A percentile compares a stretch with the other conserved stretches of the same genome.
Conservation (phyloP, 2,797 vertebrate species). For the Balearica regulorum region DNA sequence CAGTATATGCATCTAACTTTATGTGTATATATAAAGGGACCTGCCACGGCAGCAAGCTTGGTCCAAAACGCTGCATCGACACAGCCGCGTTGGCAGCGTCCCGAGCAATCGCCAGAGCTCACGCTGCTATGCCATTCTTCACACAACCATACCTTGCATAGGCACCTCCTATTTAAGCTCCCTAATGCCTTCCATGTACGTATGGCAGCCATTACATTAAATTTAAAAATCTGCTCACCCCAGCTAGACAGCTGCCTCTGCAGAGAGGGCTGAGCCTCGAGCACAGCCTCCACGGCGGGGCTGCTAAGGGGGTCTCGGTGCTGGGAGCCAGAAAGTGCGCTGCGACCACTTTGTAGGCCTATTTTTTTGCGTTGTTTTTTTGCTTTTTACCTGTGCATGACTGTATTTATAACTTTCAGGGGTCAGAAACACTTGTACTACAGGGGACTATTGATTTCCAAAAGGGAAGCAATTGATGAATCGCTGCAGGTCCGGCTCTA, state of each 20-base stretch:
- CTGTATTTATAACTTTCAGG: background rate
- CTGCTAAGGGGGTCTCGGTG: background rate
- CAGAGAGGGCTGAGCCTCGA: background rate
- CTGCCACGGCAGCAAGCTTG: background rate
- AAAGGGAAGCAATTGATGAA: background rate
- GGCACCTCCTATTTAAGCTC: background rate
- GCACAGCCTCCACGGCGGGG: background rate
- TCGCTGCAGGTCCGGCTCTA: background rate
- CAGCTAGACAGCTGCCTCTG: too few species aligned
- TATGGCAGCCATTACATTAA: background rate
- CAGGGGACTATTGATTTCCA: background rate
- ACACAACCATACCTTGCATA: background rate
- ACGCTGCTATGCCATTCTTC: background rate
- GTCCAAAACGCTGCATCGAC: accelerated
- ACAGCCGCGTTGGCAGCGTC: accelerated
- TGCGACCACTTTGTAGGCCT: background rate
- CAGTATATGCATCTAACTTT: too few species aligned
- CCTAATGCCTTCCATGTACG: background rate
- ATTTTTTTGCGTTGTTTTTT: background rate
- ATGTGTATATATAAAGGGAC: background rate
- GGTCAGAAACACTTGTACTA: background rate
- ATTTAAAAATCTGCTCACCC: background rate
- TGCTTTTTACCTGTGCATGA: background rate
- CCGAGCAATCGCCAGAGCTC: background rate
- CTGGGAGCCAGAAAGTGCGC: background rate